These are phyloP conservation scores for Heliconius eleuchia DNA, from an alignment of 1,140 invertebrate genomes.

Conservation along the genomic window DNA sequence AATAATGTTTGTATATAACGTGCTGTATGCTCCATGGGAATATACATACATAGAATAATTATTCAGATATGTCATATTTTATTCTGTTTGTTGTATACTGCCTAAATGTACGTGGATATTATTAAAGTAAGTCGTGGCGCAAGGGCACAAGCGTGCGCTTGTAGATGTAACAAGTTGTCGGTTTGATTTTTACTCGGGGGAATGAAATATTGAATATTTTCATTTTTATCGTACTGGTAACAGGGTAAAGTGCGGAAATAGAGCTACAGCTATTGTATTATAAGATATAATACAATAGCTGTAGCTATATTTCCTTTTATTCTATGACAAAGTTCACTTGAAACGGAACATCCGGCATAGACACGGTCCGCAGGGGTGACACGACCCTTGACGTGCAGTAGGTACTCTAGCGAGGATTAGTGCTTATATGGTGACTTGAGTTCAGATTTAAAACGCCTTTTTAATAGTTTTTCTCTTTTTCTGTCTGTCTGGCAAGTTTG, in stretches of 20 bases:
- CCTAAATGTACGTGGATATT: too few species aligned
- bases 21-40: slow-evolving; percentile 29
- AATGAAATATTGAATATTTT: too few species aligned
- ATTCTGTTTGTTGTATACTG: background rate
- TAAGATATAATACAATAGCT: too few species aligned
- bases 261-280: too few species aligned
- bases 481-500: slow-evolving; percentile 1
- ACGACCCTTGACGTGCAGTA: slow-evolving; percentile 15
- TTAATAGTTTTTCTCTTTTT: slow-evolving; percentile 29
- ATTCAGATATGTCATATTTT: background rate
- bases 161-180: too few species aligned
- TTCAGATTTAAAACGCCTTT: slow-evolving; percentile 27
- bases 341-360: slow-evolving; percentile 34
- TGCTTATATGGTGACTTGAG: slow-evolving; percentile 15
- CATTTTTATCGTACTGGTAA: too few species aligned
- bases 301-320: background rate
- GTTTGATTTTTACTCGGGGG: too few species aligned
- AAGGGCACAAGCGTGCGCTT: too few species aligned
- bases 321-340: slow-evolving; percentile 24
- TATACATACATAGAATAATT: slow-evolving; percentile 28
- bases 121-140: too few species aligned
- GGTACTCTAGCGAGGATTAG: slow-evolving; percentile 22
- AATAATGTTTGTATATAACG: slow-evolving; percentile 28
- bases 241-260: too few species aligned
- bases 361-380: slow-evolving; percentile 29